Evolutionary conservation across 2,797 vertebrate genomes (phyloP).

Genomic region (Sebastes oblongus): DNA sequence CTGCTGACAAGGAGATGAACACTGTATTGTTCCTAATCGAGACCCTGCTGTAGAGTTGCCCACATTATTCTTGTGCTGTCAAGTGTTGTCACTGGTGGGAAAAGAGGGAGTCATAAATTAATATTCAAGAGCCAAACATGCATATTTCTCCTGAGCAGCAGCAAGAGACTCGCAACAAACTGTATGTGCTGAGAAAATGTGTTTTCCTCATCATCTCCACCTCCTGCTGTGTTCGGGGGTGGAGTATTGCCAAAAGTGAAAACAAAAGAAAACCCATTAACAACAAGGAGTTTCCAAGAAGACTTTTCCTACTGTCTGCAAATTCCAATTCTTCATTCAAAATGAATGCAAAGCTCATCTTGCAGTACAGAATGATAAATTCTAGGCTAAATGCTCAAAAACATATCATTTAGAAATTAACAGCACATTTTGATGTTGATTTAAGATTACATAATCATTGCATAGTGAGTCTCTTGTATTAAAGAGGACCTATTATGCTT

Average conservation of each 20-base stretch:
- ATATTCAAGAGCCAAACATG: neutral
- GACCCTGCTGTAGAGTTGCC: neutral
- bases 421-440: slow-evolving; percentile 8
- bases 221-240: neutral
- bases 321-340: neutral
- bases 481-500: too few species aligned
- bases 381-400: neutral
- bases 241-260: neutral
- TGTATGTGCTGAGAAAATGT: neutral
- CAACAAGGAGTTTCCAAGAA: neutral
- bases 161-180: neutral
- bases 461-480: neutral
- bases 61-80: neutral
- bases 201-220: neutral
- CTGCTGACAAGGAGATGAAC: neutral
- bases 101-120: neutral
- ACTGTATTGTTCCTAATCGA: neutral
- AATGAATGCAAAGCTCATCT: neutral
- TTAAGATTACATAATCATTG: neutral
- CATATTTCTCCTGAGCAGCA: neutral
- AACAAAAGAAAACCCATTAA: slow-evolving; percentile 22
- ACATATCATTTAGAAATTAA: neutral
- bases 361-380: neutral
- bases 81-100: neutral
- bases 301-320: neutral